Evolutionary conservation across 2,888 invertebrate genomes (phyloP).

Genomic region (Drosophila imparisetae): DNA sequence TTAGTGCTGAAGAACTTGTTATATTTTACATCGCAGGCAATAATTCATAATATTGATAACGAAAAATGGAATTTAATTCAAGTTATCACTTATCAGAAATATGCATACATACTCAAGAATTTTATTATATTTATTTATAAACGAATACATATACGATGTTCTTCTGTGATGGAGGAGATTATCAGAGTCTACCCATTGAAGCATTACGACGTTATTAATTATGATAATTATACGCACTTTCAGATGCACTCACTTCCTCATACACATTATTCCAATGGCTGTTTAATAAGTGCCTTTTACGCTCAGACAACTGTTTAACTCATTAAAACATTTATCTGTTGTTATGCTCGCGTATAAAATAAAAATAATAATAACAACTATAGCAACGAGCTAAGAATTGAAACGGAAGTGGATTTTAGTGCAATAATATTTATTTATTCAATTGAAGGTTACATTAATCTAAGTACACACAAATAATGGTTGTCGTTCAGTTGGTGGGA

Average conservation of each 20-base stretch:
- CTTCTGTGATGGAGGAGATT: background rate
- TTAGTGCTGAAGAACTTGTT: background rate
- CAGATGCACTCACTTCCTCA: constrained; percentile 34
- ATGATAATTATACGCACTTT: constrained; percentile 20
- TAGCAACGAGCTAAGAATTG: constrained; percentile 46
- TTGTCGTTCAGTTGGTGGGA: constrained; percentile 7
- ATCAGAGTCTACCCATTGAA: constrained; percentile 6
- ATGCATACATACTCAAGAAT: background rate
- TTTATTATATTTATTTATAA: background rate
- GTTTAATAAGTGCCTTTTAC: constrained; percentile 37
- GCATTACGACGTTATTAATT: background rate
- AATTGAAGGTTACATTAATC: constrained; percentile 63
- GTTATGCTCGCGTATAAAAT: constrained; percentile 15
- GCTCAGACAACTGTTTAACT: constrained; percentile 21
- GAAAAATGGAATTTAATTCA: background rate
- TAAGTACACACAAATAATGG: constrained; percentile 46
- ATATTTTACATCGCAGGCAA: constrained; percentile 19
- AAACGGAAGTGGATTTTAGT: constrained; percentile 68
- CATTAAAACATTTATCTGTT: constrained; percentile 19
- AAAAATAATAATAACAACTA: constrained; percentile 22
- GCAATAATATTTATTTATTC: constrained; percentile 56
- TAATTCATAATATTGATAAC: background rate
- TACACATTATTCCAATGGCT: constrained; percentile 1
- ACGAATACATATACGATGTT: constrained; percentile 10
- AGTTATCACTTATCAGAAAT: constrained; percentile 3